Base-by-base conservation (phyloP, 2,797 vertebrate species). In the Notamacropus eugenii region DNA sequence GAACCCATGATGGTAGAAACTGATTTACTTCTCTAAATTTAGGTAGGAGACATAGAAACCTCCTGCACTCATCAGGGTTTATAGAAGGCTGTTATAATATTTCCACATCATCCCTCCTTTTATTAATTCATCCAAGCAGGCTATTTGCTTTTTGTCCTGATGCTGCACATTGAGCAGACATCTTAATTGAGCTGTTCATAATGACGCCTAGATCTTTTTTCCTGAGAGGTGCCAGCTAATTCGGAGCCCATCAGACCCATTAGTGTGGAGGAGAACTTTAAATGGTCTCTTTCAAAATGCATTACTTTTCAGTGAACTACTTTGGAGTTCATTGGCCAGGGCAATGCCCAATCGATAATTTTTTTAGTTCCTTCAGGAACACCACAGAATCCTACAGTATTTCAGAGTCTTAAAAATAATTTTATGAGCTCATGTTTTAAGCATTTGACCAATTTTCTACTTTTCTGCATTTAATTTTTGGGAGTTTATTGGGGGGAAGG, bases 71-170 rank as follows among this genome's bases (percentile, higher is more conserved):
- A 92, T 97, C 96, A 96, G 91, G 22, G 67, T 96, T 98, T 97
- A 90, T 95, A 62, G 90, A 74, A 97, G 52, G 14, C 95, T 93
- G 93, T 93, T 95, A 92, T 67, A 95, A 27, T 94, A 95, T 34
- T 97, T 98, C 91, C 92, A 93, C 92, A 95, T 96, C 96, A 95
- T 93, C 94, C 95, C 1, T n/a, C 56, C 95, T 57, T 97, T 97
- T 97, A 92, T 98, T 97, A 97, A 98, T 98, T 90, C 52, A 98
- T 95, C 27, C 0, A n/a, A 74, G 91, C 95, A 94, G 95, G 96
- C 97, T 96, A 90, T 92, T 97, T 96, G 96, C 91, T 97, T 97
- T 97, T 95, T 96, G 96, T 95, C 94, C 95, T 74, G 52, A 4
- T 31, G 74, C 50, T 93, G 11, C 93, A 92, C 93, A 94, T 92